Percentiles rank a stretch among this genome's conserved stretches.
Conservation (phyloP, 2,113 vertebrate genomes). For the Corynorhinus townsendii region DNA sequence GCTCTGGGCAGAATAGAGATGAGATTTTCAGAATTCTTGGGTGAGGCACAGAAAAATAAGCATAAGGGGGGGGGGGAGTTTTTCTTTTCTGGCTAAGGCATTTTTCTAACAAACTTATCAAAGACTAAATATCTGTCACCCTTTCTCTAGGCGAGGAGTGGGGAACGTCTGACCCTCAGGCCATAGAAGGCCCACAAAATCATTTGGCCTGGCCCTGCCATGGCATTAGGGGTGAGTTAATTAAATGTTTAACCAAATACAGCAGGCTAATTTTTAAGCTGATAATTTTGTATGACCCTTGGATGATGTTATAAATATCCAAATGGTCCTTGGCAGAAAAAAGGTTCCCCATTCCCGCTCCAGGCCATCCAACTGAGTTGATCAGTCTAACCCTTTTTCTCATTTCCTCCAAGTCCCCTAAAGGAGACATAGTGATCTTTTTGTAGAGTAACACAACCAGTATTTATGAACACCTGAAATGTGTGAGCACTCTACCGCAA, state of each 20-base stretch:
- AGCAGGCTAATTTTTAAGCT: no score
- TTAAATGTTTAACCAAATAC: no score
- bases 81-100: not conserved
- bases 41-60: not conserved
- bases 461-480: not conserved
- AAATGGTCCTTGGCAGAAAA: no score
- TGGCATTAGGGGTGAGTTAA: no score
- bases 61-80: not conserved
- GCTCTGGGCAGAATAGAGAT: not conserved
- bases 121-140: not conserved
- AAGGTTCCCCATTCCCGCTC: not conserved
- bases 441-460: not conserved
- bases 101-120: slow-evolving; percentile 23
- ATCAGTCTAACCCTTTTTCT: not conserved
- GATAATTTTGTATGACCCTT: no score
- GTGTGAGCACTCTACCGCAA: not conserved
- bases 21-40: not conserved
- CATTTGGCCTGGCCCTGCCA: no score
- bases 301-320: no score
- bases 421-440: not conserved
- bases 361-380: not conserved
- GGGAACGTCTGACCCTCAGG: no score
- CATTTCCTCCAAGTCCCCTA: not conserved
- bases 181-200: no score
- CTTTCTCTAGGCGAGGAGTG: not conserved